Evolutionary conservation across 1,140 invertebrate species (phyloP).

Genomic region (Drosophila pseudoananassae): DNA sequence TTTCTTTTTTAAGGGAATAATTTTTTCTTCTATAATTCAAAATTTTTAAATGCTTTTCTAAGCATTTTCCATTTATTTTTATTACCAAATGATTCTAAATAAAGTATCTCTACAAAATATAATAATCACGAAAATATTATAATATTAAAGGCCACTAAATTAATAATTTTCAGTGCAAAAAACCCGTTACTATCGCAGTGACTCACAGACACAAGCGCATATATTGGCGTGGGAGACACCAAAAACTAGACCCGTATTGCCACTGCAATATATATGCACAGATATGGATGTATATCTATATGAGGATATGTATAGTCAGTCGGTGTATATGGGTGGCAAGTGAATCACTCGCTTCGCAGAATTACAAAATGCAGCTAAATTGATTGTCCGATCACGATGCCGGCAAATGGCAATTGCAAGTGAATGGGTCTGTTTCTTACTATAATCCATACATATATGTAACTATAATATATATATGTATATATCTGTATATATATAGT

Average conservation of each 20-base stretch:
- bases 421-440: constrained; percentile 29
- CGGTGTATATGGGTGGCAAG: constrained; percentile 34
- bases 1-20: too few species aligned
- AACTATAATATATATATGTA: background rate
- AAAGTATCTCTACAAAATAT: background rate
- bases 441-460: background rate
- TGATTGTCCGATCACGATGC: constrained; percentile 54
- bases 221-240: constrained; percentile 29
- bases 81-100: too few species aligned
- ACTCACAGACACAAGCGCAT: constrained; percentile 18
- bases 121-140: background rate
- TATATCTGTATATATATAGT: background rate
- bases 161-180: constrained; percentile 11
- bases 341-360: constrained; percentile 41
- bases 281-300: background rate
- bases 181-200: constrained; percentile 33
- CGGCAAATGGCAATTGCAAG: constrained; percentile 34
- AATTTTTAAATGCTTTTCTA: too few species aligned
- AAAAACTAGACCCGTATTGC: constrained; percentile 28
- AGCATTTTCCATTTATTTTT: too few species aligned
- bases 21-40: too few species aligned
- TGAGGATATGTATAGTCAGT: background rate
- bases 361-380: constrained; percentile 34
- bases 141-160: too few species aligned
- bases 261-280: constrained; percentile 1